Percentiles rank a stretch among this genome's conserved stretches.
Evolutionary conservation across 2,113 vertebrate species (phyloP).

Genomic region (Pomatostomus ruficeps): DNA sequence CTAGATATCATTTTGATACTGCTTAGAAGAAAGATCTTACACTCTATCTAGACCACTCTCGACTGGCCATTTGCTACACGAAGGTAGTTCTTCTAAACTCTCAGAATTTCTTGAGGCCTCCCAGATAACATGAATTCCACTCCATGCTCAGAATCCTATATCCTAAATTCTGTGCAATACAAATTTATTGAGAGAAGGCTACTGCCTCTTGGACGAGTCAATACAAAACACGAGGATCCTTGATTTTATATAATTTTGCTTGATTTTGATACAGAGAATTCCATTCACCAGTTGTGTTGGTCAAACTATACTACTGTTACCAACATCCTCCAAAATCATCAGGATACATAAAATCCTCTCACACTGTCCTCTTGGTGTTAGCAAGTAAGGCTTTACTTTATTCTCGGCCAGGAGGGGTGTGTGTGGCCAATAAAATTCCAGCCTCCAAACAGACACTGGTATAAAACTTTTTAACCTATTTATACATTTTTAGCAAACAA

Average conservation of each 20-base stretch:
- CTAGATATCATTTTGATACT: background rate
- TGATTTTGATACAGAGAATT: background rate
- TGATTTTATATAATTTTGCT: background rate
- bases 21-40: background rate
- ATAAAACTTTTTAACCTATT: background rate
- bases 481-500: background rate
- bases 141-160: background rate
- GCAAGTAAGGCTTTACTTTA: background rate
- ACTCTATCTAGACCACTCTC: background rate
- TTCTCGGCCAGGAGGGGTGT: background rate
- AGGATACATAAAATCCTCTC: background rate
- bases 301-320: background rate
- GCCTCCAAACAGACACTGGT: background rate
- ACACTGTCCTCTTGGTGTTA: background rate
- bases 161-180: background rate
- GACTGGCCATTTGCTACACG: background rate
- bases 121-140: background rate
- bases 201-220: background rate
- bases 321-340: background rate
- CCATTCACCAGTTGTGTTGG: background rate
- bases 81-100: background rate
- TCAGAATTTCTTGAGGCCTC: background rate
- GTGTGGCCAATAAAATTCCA: background rate
- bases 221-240: background rate
- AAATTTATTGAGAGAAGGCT: background rate